These are phyloP conservation scores for Sialis lutaria DNA, from an alignment of 2,888 invertebrate species.

Conservation along the genomic window DNA sequence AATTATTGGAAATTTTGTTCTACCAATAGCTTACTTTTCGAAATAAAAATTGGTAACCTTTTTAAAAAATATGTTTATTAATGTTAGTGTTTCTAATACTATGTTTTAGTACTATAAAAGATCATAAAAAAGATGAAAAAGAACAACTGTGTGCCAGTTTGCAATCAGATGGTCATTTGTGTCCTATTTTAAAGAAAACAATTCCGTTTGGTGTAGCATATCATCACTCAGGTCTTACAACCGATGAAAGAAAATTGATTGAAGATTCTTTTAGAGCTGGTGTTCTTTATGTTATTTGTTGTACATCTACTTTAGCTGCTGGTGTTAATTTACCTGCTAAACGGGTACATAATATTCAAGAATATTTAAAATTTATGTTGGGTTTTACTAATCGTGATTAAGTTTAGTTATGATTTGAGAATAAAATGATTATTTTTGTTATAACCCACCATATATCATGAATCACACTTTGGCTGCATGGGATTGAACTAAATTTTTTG, in stretches of 20 bases:
- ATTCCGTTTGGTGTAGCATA: conserved; percentile 74
- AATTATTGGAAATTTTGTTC: too few species aligned
- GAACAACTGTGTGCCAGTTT: conserved; percentile 40
- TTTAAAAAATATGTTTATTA: too few species aligned
- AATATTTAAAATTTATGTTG: background rate
- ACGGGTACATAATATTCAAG: conserved; percentile 32
- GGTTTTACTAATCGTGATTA: too few species aligned
- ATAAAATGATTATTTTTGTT: too few species aligned
- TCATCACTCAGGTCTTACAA: conserved; percentile 84
- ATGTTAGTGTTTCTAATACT: too few species aligned
- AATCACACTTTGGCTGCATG: too few species aligned
- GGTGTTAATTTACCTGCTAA: conserved; percentile 92
- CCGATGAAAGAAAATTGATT: conserved; percentile 67
- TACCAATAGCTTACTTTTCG: too few species aligned
- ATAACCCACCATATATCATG: too few species aligned
- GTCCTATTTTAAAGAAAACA: conserved; percentile 44
- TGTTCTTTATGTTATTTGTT: conserved; percentile 73
- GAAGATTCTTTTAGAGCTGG: conserved; percentile 76
- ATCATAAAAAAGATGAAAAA: conserved; percentile 40
- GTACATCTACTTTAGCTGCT: conserved; percentile 94
- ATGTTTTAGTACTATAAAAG: conserved; percentile 11
- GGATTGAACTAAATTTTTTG: background rate
- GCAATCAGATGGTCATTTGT: conserved; percentile 45
- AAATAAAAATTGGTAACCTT: too few species aligned
- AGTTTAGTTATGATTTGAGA: too few species aligned